Percentiles rank a stretch among this genome's conserved stretches.
Evolutionary conservation across 2,113 vertebrate genomes (phyloP).

Genomic region (Paradoxurus hermaphroditus): DNA sequence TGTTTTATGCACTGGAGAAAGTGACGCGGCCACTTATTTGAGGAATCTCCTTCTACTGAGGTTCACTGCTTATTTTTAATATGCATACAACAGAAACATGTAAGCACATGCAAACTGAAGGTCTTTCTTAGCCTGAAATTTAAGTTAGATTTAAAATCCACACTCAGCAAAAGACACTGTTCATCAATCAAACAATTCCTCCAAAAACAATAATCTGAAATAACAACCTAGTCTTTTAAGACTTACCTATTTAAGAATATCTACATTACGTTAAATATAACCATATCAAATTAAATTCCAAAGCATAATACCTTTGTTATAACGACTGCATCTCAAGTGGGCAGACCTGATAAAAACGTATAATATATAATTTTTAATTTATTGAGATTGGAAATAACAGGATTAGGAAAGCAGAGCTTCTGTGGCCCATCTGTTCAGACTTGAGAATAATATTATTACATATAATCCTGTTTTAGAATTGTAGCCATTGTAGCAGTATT

Average conservation of each 20-base stretch:
- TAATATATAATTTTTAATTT: slow-evolving; percentile 37
- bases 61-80: not conserved
- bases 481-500: not conserved
- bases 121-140: slow-evolving; percentile 5
- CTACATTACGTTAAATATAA: not conserved
- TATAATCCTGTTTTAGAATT: slow-evolving; percentile 23
- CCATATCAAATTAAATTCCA: slow-evolving; percentile 29
- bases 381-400: slow-evolving; percentile 5
- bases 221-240: not conserved
- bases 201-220: not conserved
- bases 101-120: not conserved
- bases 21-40: not conserved
- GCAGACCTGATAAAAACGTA: not conserved
- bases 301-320: slow-evolving; percentile 5
- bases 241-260: not conserved
- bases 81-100: not conserved
- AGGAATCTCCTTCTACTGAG: not conserved
- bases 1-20: not conserved
- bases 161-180: not conserved
- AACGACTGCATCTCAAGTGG: not conserved
- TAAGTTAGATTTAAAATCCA: slow-evolving; percentile 14
- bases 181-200: not conserved
- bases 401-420: slow-evolving; percentile 25
- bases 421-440: not conserved
- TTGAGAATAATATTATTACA: slow-evolving; percentile 26